Evolutionary conservation across 1,140 invertebrate genomes (phyloP).

Genomic region (Orius insidiosus): DNA sequence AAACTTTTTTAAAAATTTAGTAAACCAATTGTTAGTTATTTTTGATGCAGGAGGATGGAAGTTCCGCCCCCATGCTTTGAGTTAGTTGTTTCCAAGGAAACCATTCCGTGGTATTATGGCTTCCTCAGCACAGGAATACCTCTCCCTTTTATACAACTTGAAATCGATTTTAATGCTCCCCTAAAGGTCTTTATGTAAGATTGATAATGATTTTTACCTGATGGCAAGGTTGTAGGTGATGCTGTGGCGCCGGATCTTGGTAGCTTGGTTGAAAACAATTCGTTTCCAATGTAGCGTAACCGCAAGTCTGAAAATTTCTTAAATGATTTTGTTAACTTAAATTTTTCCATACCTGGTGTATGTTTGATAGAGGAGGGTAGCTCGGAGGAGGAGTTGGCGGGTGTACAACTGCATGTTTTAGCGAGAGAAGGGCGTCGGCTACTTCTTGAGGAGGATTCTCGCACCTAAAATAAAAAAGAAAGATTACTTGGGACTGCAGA

Average conservation of each 20-base stretch:
- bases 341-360: slow-evolving; percentile 22
- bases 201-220: slow-evolving; percentile 8
- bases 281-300: slow-evolving; percentile 3
- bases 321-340: slow-evolving; percentile 3
- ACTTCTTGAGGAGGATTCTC: slow-evolving; percentile 36
- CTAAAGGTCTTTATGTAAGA: not conserved
- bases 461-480: slow-evolving; percentile 15
- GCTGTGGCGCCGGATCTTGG: slow-evolving; percentile 4
- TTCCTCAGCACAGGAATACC: too few relatives aligned
- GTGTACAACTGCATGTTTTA: slow-evolving; percentile 76
- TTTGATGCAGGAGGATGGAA: too few relatives aligned
- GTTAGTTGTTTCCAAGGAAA: too few relatives aligned
- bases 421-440: slow-evolving; percentile 64
- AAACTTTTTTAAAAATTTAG: too few relatives aligned
- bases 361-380: slow-evolving; percentile 29
- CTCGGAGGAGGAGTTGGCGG: slow-evolving; percentile 21
- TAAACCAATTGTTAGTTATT: too few relatives aligned
- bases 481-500: too few relatives aligned
- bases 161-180: too few relatives aligned
- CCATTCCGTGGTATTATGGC: too few relatives aligned
- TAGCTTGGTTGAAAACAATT: slow-evolving; percentile 10
- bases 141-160: too few relatives aligned
- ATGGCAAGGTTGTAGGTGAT: slow-evolving; percentile 12
- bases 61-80: too few relatives aligned
- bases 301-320: slow-evolving; percentile 6